These are phyloP conservation scores for Allophyes oxyacanthae DNA, from an alignment of 2,888 invertebrate species.

Conservation along the genomic window DNA sequence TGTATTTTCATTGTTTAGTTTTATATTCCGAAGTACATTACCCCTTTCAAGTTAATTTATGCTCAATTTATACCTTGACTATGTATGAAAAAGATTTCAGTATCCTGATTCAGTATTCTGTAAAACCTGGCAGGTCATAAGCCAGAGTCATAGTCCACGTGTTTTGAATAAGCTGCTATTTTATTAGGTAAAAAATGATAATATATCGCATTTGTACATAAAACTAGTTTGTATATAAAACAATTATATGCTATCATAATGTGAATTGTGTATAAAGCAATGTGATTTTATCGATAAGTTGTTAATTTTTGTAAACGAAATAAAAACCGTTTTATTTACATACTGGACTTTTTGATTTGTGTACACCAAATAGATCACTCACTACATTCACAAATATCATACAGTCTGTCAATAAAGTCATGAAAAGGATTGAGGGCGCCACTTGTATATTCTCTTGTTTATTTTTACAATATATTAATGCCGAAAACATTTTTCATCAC, in stretches of 20 bases:
- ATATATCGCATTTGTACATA: conserved; percentile 45
- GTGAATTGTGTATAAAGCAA: conserved; percentile 55
- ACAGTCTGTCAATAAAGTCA: too few relatives aligned
- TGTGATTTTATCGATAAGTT: conserved; percentile 69
- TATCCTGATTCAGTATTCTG: neutral
- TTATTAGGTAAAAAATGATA: conserved; percentile 21
- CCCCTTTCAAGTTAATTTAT: too few relatives aligned
- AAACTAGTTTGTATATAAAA: conserved; percentile 53
- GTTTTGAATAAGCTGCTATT: conserved; percentile 8
- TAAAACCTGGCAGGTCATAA: neutral
- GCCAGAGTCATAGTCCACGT: conserved; percentile 11
- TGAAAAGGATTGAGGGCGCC: too few relatives aligned
- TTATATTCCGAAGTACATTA: too few relatives aligned
- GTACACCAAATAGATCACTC: neutral
- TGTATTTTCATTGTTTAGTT: too few relatives aligned
- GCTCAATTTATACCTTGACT: too few relatives aligned
- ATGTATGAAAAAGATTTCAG: too few relatives aligned
- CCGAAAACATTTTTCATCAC: too few relatives aligned
- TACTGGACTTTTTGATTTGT: neutral
- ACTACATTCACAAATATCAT: too few relatives aligned
- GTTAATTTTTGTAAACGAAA: conserved; percentile 71
- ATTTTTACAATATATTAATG: too few relatives aligned
- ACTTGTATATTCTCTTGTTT: too few relatives aligned
- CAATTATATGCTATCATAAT: conserved; percentile 51
- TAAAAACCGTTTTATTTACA: conserved; percentile 64